Conservation (phyloP, 1,140 invertebrate genomes). For the Hyposmocoma kahamanoa region DNA sequence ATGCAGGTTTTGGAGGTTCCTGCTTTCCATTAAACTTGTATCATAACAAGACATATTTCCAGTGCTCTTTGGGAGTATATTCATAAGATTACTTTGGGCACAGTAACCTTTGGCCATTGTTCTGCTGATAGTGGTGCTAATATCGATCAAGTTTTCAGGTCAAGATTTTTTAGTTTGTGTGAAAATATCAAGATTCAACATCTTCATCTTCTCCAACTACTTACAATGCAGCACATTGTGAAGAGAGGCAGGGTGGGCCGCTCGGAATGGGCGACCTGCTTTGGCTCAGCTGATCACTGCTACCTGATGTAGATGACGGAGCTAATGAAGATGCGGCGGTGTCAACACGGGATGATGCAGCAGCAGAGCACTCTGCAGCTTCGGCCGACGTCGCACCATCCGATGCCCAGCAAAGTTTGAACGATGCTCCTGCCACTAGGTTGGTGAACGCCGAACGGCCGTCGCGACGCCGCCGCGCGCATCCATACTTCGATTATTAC, state of each 20-base stretch:
- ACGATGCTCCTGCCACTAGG: conserved; percentile 60
- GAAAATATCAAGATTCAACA: no score
- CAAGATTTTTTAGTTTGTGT: conserved; percentile 34
- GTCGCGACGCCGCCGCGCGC: conserved; percentile 50
- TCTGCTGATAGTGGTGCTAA: conserved; percentile 58
- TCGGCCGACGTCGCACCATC: conserved; percentile 27
- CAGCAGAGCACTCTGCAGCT: conserved; percentile 28
- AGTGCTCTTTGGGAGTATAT: conserved; percentile 32
- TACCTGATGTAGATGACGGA: conserved; percentile 59
- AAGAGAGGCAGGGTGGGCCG: conserved; percentile 46
- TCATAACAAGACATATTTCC: no score
- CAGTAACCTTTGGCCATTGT: conserved; percentile 27
- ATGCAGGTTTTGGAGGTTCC: no score
- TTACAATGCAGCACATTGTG: no score
- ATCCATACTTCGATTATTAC: conserved; percentile 46
- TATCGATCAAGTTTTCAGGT: conserved; percentile 72
- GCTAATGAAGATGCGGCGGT: conserved; percentile 33
- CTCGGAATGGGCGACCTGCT: conserved; percentile 51
- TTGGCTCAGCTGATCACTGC: conserved; percentile 46
- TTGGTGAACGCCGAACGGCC: conserved; percentile 59
- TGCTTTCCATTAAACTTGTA: no score
- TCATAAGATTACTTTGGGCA: conserved; percentile 31
- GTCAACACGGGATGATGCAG: conserved; percentile 30
- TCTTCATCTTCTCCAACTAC: no score
- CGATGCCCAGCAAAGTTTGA: conserved; percentile 49